Base-by-base conservation (phyloP, 2,113 vertebrate species). In the Catagonus wagneri region DNA sequence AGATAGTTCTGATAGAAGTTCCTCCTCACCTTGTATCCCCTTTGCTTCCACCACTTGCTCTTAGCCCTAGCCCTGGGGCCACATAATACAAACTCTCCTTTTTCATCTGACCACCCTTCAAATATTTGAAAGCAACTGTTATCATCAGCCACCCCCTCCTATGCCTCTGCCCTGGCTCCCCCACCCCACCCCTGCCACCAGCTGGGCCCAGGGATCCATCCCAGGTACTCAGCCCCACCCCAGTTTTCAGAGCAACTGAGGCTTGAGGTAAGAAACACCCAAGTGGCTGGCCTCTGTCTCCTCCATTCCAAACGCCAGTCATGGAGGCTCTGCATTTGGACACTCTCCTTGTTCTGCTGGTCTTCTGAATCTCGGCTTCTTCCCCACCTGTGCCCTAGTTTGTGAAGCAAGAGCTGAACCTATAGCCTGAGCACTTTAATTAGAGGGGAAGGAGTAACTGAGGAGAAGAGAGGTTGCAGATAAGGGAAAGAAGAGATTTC, bases 1-100 rank as follows among this genome's bases (percentile, higher is more conserved):
- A 22, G 20, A 96, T 56, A 72, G 36, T 92, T 93, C 54, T 92
- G 34, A 71, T 50, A 75, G 65, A 88, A 93, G 22, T 14, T 86
- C 16, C 87, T 92, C 44, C 7, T 93, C 65, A 79, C 14, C 11
- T 78, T 68, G 20, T 27, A 66, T n/a, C 29, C 29, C 32, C 17
- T 85, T 84, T 81, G 60, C 27, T 85, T 86, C n/a, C 19, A n/a
- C 10, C 29, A 15, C 13, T 72, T 71, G 2, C n/a, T 66, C 15
- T 25, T 22, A 95, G 72, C 13, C 1, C 12, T 61, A 72, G 27
- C 13, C 17, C 63, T 36, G 14, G 19, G 15, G 5, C 2, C 13
- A n/a, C 29, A 92, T 75, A 89, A 72, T 85, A 9, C 84, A 92
- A 89, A 84, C 52, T 72, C 61, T 88, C 11, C 10, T 69, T 80